A percentile compares a stretch with the other conserved stretches of the same genome.
phyloP scores from a whole-genome alignment of 2,888 invertebrate genomes.

The Muscina levida region DNA sequence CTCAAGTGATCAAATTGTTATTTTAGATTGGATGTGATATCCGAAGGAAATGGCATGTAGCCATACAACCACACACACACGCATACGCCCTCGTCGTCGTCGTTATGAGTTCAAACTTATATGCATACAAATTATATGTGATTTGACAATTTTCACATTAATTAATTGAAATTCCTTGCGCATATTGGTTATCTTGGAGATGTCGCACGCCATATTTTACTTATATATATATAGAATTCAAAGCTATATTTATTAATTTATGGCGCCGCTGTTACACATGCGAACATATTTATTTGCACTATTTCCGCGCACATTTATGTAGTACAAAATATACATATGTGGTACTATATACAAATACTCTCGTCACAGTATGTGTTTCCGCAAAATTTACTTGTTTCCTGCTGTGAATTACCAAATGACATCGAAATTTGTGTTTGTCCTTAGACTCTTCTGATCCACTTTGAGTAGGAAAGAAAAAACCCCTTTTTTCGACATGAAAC shows the following conservation, averaged over 20 bases:
- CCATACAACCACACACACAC: neutral
- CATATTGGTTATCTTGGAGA: conserved; percentile 10
- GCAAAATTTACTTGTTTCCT: conserved; percentile 65
- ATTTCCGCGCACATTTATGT: no score
- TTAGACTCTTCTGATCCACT: neutral
- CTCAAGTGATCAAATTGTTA: conserved; percentile 41
- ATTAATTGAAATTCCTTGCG: no score
- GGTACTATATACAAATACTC: no score
- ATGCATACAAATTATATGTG: neutral
- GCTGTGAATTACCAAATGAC: conserved; percentile 74
- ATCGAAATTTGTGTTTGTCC: conserved; percentile 31
- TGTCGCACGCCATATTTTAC: conserved; percentile 63
- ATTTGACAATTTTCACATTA: no score
- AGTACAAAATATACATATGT: no score
- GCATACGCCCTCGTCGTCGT: no score
- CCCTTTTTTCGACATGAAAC: conserved; percentile 11
- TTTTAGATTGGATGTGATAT: conserved; percentile 53
- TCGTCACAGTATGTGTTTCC: neutral
- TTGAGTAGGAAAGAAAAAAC: neutral
- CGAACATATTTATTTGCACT: no score
- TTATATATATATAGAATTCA: conserved; percentile 23
- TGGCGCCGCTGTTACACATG: no score
- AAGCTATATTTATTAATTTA: conserved; percentile 26
- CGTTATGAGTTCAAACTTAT: neutral
- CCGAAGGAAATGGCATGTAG: conserved; percentile 59